These are phyloP conservation scores for Tinamus major DNA, from an alignment of 2,797 vertebrate genomes.

Conservation along the genomic window DNA sequence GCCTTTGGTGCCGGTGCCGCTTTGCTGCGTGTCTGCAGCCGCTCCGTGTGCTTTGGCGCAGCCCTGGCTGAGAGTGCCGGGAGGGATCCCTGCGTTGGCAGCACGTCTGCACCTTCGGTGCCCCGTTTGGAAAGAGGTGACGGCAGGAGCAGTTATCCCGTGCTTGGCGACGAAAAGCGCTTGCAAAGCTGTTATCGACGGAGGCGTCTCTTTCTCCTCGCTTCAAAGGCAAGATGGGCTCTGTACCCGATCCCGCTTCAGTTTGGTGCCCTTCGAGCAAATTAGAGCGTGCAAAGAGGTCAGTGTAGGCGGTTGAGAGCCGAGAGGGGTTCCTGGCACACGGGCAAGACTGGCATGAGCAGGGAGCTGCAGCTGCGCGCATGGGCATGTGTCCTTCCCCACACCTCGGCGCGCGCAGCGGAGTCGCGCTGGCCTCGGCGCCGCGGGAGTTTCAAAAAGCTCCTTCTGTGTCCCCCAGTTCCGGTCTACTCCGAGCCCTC, in stretches of 20 bases:
- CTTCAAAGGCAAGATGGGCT: neutral
- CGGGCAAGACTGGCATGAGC: slow-evolving; percentile 1
- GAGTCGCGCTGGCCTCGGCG: neutral
- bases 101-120: accelerated
- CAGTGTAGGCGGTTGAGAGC: neutral
- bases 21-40: neutral
- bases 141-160: accelerated
- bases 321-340: neutral
- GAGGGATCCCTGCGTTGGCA: neutral
- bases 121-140: neutral
- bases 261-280: neutral
- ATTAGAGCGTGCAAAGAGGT: neutral
- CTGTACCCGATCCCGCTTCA: neutral
- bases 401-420: neutral
- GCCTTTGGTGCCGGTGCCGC: neutral
- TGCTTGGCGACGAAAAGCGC: neutral
- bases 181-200: accelerated
- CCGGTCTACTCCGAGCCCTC: slow-evolving; percentile 89
- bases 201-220: accelerated
- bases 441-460: neutral
- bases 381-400: neutral
- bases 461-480: slow-evolving; percentile 79
- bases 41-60: accelerated
- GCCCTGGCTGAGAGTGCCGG: neutral
- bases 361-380: neutral